phyloP scores from a whole-genome alignment of 1,140 invertebrate genomes.

The Pseudomyrmex cubaensis region DNA sequence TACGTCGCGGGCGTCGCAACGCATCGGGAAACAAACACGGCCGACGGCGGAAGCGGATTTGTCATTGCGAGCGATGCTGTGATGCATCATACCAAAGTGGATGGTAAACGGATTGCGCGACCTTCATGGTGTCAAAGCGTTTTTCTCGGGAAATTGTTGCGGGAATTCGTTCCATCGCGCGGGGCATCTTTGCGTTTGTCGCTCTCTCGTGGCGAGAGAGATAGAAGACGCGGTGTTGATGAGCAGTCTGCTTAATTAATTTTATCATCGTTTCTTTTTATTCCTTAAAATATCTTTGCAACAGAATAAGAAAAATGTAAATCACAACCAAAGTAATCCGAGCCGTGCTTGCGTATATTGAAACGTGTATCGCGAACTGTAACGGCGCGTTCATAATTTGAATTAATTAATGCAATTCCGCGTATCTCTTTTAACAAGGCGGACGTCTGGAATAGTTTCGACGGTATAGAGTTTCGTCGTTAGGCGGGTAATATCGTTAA shows the following conservation, averaged over 20 bases:
- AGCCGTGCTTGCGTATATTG: neutral
- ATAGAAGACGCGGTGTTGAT: neutral
- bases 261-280: neutral
- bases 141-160: slow-evolving; percentile 69
- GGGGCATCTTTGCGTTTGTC: neutral
- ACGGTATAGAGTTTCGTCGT: slow-evolving; percentile 72
- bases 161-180: slow-evolving; percentile 53
- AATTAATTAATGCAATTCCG: slow-evolving; percentile 47
- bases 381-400: neutral
- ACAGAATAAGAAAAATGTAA: neutral
- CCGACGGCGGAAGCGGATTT: slow-evolving; percentile 59
- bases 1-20: slow-evolving; percentile 7
- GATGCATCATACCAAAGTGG: slow-evolving; percentile 62
- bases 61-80: slow-evolving; percentile 63
- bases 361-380: neutral
- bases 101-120: slow-evolving; percentile 67
- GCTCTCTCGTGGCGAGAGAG: neutral
- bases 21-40: slow-evolving; percentile 61
- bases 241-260: slow-evolving; percentile 3
- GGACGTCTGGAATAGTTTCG: slow-evolving; percentile 52
- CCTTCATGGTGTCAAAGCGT: slow-evolving; percentile 64
- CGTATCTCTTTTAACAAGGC: slow-evolving; percentile 59
- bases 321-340: neutral
- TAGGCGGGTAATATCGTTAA: slow-evolving; percentile 77
- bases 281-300: too few relatives aligned